phyloP scores from a whole-genome alignment of 2,797 vertebrate species.

The Sebastes iracundus region DNA sequence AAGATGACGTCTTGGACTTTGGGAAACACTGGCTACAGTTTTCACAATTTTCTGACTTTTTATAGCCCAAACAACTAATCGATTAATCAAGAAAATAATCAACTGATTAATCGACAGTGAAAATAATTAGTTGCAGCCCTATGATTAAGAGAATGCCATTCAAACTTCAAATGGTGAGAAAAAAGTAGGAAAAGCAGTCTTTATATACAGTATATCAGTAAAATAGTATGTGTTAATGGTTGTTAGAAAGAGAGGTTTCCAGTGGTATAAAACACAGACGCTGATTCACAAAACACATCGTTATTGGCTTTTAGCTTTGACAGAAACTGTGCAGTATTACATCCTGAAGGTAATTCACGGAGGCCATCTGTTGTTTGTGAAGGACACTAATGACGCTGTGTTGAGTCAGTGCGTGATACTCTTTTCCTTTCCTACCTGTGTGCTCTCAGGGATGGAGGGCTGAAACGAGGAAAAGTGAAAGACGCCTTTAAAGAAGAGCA shows the following conservation, averaged over 20 bases:
- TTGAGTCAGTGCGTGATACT: neutral
- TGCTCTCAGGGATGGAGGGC: constrained; percentile 87
- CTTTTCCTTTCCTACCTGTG: neutral
- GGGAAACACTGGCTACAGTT: no score
- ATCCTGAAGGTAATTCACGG: neutral
- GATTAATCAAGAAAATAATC: no score
- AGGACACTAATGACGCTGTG: neutral
- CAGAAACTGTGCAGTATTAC: neutral
- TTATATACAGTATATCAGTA: neutral
- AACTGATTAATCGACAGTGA: no score
- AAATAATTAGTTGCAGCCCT: no score
- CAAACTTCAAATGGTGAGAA: neutral
- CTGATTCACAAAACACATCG: neutral
- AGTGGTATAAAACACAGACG: neutral
- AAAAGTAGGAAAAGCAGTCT: neutral
- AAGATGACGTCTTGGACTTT: no score
- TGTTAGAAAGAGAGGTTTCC: neutral
- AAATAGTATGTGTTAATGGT: neutral
- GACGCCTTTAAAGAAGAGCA: constrained; percentile 91
- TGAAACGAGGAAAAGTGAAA: constrained; percentile 93
- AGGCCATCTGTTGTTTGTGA: neutral
- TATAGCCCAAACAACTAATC: no score
- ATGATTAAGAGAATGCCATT: no score
- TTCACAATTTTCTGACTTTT: no score
- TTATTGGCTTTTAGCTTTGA: neutral